Evolutionary conservation across 2,888 invertebrate genomes (phyloP), one percentile per base, ranked within the genome.

Genomic region (Bombylius major): DNA sequence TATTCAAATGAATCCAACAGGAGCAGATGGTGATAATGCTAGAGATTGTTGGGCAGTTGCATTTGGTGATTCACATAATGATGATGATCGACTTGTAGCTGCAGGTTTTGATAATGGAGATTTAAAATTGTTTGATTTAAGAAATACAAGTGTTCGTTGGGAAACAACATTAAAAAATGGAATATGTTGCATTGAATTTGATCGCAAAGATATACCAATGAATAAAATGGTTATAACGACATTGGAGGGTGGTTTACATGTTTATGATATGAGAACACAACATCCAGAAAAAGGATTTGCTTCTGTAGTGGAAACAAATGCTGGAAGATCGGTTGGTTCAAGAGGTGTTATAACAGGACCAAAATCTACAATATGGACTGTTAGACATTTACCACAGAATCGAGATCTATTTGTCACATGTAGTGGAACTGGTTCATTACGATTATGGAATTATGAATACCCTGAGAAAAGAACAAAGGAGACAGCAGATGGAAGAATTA

Each of bases 61-160:
- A 1, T 95, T 97, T 69, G 96, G 95, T 0, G 88, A 96, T 75
- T 87, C 93, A 0, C 91, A 86, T 73, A 92, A 88, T 69, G 82
- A 86, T 50, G 80, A 87, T 36, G 95, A 97, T 65, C 80, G 96
- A 56, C 79, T 88, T 56, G 84, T 97, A 0, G 87, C 85, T 34
- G 90, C 95, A 11, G 97, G 97, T 2, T 97, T 95, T 67, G 96
- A 97, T 68, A 97, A 97, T 71, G 97, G 97, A 0, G 97, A 97
- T 68, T 73, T 97, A 4, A 97, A 96, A 75, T 81, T 97, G 75
- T 96, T 92, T 70, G 95, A 97, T 71, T 76, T 97, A 34, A 81
- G 86, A 58, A 82, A 83, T 6, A 89, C 95, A 86, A 77, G 82
- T 0, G 74, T 94, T 0, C 77, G 84, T 66, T 97, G 95, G 95